Evolutionary conservation across 2,113 vertebrate genomes (phyloP).

Genomic region (Bubalus kerabau): DNA sequence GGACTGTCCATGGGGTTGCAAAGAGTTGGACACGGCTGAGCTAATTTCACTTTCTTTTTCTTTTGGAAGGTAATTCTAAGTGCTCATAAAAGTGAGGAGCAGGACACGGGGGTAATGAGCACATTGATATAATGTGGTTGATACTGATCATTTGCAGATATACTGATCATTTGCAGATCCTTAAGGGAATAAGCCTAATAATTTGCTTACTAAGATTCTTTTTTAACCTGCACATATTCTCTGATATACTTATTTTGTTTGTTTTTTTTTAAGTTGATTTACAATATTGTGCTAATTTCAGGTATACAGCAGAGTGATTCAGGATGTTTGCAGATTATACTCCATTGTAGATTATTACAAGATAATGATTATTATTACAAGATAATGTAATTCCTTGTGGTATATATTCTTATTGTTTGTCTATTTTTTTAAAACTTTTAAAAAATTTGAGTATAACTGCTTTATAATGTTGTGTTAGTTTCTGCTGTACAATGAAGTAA

Average conservation of each 20-base stretch:
- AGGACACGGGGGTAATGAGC: too few relatives aligned
- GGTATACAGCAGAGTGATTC: not conserved
- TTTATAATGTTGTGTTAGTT: not conserved
- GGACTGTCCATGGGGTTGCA: too few relatives aligned
- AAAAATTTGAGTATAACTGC: not conserved
- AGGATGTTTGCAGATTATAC: not conserved
- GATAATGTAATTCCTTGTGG: not conserved
- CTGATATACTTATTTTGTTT: not conserved
- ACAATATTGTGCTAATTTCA: not conserved
- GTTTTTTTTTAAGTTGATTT: not conserved
- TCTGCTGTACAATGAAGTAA: not conserved
- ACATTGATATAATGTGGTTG: not conserved
- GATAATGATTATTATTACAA: not conserved
- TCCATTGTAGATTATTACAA: not conserved
- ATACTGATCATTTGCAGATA: not conserved
- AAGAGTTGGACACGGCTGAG: not conserved
- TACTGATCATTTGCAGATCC: not conserved
- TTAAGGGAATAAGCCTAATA: not conserved
- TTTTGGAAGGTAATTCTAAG: not conserved
- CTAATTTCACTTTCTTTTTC: not conserved
- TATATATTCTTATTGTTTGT: not conserved
- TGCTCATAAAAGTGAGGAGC: not conserved
- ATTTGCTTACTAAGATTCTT: not conserved
- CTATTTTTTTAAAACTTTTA: fast-evolving
- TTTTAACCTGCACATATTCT: not conserved